Evolutionary conservation across 2,113 vertebrate genomes (phyloP).

Genomic region (Pachypanchax playfairii): DNA sequence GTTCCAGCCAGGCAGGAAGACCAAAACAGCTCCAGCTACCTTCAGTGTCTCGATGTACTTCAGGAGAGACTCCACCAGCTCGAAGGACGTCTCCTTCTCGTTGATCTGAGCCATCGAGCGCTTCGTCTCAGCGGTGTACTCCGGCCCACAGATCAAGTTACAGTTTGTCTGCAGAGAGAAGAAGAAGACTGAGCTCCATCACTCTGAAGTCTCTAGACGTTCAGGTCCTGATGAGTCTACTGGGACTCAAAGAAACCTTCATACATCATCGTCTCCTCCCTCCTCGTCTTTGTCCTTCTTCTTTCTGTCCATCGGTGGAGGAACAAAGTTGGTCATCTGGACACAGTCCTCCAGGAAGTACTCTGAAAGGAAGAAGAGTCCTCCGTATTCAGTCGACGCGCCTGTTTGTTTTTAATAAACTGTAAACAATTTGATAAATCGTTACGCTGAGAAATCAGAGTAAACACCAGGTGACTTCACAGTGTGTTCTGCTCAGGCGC

Average conservation of each 20-base stretch:
- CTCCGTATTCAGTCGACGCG: no score
- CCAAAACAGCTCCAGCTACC: constrained; percentile 88
- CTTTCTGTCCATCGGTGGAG: constrained; percentile 91
- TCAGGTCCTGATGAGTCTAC: not conserved
- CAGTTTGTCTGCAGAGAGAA: constrained; percentile 85
- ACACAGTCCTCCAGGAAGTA: constrained; percentile 97
- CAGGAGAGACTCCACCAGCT: constrained; percentile 93
- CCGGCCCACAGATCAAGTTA: constrained; percentile 86
- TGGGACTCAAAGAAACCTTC: not conserved
- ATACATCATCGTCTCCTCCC: constrained; percentile 89
- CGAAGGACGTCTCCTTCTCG: constrained; percentile 94
- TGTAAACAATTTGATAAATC: no score
- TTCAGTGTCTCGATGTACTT: constrained; percentile 92
- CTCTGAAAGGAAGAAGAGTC: constrained; percentile 83
- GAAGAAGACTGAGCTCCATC: not conserved
- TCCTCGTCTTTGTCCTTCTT: constrained; percentile 96
- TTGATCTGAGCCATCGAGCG: constrained; percentile 89
- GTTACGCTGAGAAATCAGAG: no score
- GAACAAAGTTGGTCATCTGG: constrained; percentile 94
- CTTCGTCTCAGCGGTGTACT: constrained; percentile 89
- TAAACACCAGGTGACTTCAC: no score
- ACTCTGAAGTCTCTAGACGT: not conserved
- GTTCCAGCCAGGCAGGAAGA: constrained; percentile 97
- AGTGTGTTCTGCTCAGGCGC: no score
- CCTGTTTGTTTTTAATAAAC: no score